Evolutionary conservation across 2,888 invertebrate genomes (phyloP).

Genomic region (Hofmannophila pseudospretella): DNA sequence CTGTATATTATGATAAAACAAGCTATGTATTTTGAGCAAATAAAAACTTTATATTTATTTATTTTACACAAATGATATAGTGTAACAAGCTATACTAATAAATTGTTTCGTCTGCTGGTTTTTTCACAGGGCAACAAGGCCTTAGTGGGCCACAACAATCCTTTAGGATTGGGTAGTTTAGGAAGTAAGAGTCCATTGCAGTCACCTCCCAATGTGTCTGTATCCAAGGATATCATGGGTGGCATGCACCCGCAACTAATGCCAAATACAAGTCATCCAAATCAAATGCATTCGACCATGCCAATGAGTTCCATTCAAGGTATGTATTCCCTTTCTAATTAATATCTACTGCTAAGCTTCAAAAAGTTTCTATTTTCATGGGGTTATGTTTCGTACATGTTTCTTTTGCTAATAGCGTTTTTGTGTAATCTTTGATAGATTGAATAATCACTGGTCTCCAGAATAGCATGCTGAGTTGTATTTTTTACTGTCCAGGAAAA

Average conservation of each 20-base stretch:
- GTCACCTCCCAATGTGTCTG: slow-evolving; percentile 90
- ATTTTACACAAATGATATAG: too few species aligned
- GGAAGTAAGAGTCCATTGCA: slow-evolving; percentile 91
- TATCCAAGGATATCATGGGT: slow-evolving; percentile 88
- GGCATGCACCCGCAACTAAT: slow-evolving; percentile 83
- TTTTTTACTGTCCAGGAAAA: too few species aligned
- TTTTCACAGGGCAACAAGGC: slow-evolving; percentile 83
- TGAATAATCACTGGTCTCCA: too few species aligned
- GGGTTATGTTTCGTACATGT: too few species aligned
- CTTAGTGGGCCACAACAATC: slow-evolving; percentile 84
- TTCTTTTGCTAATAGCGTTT: too few species aligned
- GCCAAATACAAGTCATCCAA: slow-evolving; percentile 85
- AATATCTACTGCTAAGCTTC: too few species aligned
- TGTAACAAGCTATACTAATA: slow-evolving; percentile 57
- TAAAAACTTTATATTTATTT: too few species aligned
- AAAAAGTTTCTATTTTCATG: too few species aligned
- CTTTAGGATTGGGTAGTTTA: slow-evolving; percentile 85
- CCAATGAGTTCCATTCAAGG: slow-evolving; percentile 86
- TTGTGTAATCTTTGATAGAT: too few species aligned
- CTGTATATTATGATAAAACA: too few species aligned
- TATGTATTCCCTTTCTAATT: slow-evolving; percentile 40
- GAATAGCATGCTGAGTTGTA: too few species aligned
- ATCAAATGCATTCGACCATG: slow-evolving; percentile 76
- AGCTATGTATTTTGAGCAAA: too few species aligned
- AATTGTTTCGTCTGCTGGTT: slow-evolving; percentile 61